Base-by-base conservation (phyloP, 1,140 invertebrate genomes). In the Bursaphelenchus mucronatus region DNA sequence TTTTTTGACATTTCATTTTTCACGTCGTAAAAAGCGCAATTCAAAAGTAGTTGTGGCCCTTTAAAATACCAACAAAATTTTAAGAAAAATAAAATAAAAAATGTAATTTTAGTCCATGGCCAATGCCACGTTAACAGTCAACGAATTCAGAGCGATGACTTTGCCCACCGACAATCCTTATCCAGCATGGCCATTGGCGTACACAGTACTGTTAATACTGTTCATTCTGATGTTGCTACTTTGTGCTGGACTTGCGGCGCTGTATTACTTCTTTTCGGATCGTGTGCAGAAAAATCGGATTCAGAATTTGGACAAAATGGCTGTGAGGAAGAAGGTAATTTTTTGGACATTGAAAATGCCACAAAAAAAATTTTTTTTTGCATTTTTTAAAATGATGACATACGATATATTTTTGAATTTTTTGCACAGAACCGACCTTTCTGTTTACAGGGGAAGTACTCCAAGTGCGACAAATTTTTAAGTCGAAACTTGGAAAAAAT, bases 121-220 rank as follows among this genome's bases (percentile, higher is more conserved):
- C n/a, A 81, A 75, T 56, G 79, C 79, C 46, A 78, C 70, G 3
- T 47, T 81, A 47, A 78, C 66, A 4, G 79, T 80, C 8, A 81
- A 80, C 61, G 78, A 81, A 55, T 81, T 81, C 54, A 61, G 66
- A 17, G 63, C 66, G 7, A 73, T 81, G 53, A 76, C 73, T 15
- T 50, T 79, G 9, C 64, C 71, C 9, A 79, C 79, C 30, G 71
- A 73, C 39, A 41, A 70, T 17, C 71, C 74, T n/a, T 47, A 73
- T 39, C 52, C 71, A 19, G 43, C 64, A 15, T 75, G 73, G 70
- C 61, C 53, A 21, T 46, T 74, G 9, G 70, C 61, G 11, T 75
- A 75, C 65, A 73, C 73, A 52, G 30, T 73, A 45, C 52, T 73
- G 8, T 47, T 71, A 17, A 57, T 66, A n/a, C 62, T 74, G 13